Percentiles rank a stretch among this genome's conserved stretches.
These are phyloP conservation scores for Pinctada fucata DNA, from an alignment of 2,888 invertebrate genomes.

Conservation along the genomic window DNA sequence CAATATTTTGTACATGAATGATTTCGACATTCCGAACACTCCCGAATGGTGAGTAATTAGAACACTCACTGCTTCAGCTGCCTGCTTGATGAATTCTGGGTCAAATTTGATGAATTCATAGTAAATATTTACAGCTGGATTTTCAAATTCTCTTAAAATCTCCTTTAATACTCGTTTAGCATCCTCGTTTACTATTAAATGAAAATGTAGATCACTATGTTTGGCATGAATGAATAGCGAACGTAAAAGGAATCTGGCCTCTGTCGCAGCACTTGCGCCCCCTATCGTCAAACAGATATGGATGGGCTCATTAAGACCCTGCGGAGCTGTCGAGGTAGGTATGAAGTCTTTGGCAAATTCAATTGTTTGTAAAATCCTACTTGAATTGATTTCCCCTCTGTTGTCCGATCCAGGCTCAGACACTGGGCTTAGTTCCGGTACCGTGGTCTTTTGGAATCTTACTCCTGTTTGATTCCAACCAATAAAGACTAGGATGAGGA, in stretches of 20 bases:
- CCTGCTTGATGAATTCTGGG: neutral
- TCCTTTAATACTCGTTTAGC: neutral
- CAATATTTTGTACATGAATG: neutral
- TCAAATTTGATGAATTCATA: neutral
- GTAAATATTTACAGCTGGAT: neutral
- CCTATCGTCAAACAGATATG: neutral
- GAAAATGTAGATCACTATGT: neutral
- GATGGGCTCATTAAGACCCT: neutral
- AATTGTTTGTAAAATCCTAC: no score
- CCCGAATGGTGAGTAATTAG: neutral
- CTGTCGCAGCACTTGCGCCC: neutral
- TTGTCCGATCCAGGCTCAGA: no score
- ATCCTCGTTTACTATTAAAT: neutral
- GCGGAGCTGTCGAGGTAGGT: neutral
- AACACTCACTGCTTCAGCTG: neutral
- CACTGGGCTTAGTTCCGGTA: no score
- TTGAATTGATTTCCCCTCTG: no score
- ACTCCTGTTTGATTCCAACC: no score
- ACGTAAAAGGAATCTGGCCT: neutral
- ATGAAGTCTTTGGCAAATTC: neutral
- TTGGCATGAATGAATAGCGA: neutral
- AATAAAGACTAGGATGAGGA: no score
- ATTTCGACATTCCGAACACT: neutral
- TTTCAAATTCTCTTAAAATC: neutral
- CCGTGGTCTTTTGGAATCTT: no score